Conservation (phyloP, 1,140 invertebrate species). For the Heliconius eleuchia region DNA sequence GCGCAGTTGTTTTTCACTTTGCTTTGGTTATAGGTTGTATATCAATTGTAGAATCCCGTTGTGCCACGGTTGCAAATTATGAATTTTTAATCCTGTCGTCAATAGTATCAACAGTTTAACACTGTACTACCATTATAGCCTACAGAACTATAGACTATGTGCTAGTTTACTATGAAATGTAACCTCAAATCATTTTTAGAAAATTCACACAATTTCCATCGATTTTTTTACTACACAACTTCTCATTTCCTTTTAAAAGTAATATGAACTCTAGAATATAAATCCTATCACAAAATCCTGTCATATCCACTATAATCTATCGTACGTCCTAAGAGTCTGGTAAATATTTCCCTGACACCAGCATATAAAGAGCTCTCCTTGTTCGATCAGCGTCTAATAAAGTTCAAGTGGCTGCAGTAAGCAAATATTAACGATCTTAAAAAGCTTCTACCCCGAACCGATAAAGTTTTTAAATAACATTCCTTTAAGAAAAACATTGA, state of each 20-base stretch:
- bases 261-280: background rate
- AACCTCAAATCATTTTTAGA: no score
- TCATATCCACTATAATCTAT: slow-evolving; percentile 39
- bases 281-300: background rate
- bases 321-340: slow-evolving; percentile 32
- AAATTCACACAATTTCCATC: no score
- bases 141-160: no score
- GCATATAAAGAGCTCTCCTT: slow-evolving; percentile 40
- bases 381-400: slow-evolving; percentile 29
- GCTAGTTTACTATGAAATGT: no score
- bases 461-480: background rate
- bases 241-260: no score
- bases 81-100: no score
- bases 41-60: no score
- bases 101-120: no score
- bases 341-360: slow-evolving; percentile 41
- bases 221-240: no score
- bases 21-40: no score
- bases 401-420: slow-evolving; percentile 34
- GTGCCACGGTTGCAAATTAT: no score
- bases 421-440: slow-evolving; percentile 31
- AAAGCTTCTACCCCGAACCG: background rate
- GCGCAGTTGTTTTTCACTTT: background rate
- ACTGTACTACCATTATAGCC: no score
- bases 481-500: background rate